Base-by-base conservation (phyloP, 2,797 vertebrate genomes). In the Notoglanidium macrostoma region DNA sequence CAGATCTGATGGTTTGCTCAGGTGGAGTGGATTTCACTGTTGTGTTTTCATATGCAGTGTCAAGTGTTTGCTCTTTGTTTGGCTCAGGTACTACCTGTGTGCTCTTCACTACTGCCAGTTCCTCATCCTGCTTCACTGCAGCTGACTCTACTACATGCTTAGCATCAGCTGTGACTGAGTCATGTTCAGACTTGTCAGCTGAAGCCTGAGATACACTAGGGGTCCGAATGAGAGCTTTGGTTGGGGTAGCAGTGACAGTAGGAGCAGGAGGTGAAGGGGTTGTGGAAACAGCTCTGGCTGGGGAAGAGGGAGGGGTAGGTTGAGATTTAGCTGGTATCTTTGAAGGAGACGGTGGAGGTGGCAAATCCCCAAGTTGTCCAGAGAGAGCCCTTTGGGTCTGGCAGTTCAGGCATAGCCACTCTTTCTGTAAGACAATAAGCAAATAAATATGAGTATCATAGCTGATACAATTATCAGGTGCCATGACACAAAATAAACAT, bases 321-420 rank as follows among this genome's bases (percentile, higher is more conserved):
- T 89, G 80, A 4, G 86, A 89, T 0, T 96, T 94, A 87, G 95
- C 89, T 84, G 92, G 92, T 86, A 93, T 92, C 88, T 94, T 95
- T 91, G 93, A 92, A 74, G 92, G 91, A 73, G 95, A 94, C 29
- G 91, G 88, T 0, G 91, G 90, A 91, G 95, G 92, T 54, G 95
- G 94, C 85, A 93, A 84, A 67, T 97, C 96, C 86, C 96, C 98
- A 90, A 98, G 96, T 85, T 98, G 97, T 93, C 97, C 97, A 51
- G 97, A 96, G 88, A 97, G 91, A 74, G 98, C 97, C 94, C 98
- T 97, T 92, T 98, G 96, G 61, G 98, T 99, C 94, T 99, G 98
- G 91, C 98, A 99, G 93, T 96, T 98, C 94, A 99, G 96, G 92
- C 98, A 99, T 85, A 99, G 96, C 98, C 98, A 99, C 96, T 99